Conservation (phyloP, 2,797 vertebrate species). For the Chloroceryle inda region DNA sequence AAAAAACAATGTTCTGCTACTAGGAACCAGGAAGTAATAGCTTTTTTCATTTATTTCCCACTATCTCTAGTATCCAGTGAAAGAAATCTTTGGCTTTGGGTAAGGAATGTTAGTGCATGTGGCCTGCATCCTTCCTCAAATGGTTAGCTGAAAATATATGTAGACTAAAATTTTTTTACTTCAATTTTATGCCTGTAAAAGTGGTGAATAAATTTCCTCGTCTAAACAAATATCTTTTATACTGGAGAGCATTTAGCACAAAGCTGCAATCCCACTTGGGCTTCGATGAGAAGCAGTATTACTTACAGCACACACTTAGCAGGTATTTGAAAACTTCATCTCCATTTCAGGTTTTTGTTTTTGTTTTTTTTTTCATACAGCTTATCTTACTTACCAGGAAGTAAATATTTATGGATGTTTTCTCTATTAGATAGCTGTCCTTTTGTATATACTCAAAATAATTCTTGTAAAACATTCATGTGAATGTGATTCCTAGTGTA, state of each 20-base stretch:
- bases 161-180: background rate
- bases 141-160: background rate
- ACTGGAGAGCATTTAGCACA: background rate
- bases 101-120: background rate
- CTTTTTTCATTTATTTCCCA: background rate
- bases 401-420: slow-evolving; percentile 41
- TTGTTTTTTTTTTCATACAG: background rate
- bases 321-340: background rate
- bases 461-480: accelerated
- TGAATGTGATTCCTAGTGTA: background rate
- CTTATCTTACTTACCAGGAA: background rate
- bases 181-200: background rate
- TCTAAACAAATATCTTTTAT: background rate
- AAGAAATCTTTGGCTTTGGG: background rate
- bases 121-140: background rate
- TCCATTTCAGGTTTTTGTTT: background rate
- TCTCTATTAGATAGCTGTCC: background rate
- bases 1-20: background rate
- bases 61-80: background rate
- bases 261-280: background rate
- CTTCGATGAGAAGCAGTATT: background rate
- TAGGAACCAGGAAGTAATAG: background rate
- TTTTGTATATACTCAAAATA: background rate
- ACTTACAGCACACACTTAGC: background rate
- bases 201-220: background rate